Conservation (phyloP, 2,888 invertebrate species). For the Branchellion lobata region DNA sequence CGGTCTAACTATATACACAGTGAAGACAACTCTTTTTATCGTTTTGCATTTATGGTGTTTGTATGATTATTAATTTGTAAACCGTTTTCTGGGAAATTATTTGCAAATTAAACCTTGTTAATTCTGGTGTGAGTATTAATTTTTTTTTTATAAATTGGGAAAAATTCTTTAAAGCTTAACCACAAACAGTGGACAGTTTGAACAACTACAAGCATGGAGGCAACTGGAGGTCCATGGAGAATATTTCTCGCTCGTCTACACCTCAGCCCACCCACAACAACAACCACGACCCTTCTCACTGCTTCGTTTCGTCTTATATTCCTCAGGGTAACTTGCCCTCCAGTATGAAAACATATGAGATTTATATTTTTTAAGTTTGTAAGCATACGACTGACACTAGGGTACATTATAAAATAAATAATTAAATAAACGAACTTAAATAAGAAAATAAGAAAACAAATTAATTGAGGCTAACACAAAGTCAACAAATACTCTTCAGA, state of each 20-base stretch:
- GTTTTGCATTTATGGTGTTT: too few relatives aligned
- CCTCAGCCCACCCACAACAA: neutral
- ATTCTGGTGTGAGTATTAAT: too few relatives aligned
- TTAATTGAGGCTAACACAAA: neutral
- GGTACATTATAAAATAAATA: neutral
- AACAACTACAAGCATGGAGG: slow-evolving; percentile 39
- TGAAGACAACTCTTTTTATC: too few relatives aligned
- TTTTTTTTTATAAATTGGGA: too few relatives aligned
- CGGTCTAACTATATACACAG: too few relatives aligned
- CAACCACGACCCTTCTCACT: neutral
- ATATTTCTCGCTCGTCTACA: slow-evolving; percentile 22
- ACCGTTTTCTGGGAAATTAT: too few relatives aligned
- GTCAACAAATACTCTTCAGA: neutral
- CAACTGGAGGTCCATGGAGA: slow-evolving; percentile 37
- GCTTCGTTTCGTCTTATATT: neutral
- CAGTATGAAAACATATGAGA: neutral
- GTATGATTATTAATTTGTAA: too few relatives aligned
- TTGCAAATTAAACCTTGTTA: too few relatives aligned
- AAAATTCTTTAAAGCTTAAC: too few relatives aligned
- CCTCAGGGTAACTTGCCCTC: neutral
- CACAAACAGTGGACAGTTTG: slow-evolving; percentile 35
- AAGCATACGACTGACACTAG: too few relatives aligned
- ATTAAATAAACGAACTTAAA: too few relatives aligned
- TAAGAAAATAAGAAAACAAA: neutral
- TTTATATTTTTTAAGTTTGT: too few relatives aligned